Conservation (phyloP, 2,113 vertebrate genomes). For the Sus scrofa region DNA sequence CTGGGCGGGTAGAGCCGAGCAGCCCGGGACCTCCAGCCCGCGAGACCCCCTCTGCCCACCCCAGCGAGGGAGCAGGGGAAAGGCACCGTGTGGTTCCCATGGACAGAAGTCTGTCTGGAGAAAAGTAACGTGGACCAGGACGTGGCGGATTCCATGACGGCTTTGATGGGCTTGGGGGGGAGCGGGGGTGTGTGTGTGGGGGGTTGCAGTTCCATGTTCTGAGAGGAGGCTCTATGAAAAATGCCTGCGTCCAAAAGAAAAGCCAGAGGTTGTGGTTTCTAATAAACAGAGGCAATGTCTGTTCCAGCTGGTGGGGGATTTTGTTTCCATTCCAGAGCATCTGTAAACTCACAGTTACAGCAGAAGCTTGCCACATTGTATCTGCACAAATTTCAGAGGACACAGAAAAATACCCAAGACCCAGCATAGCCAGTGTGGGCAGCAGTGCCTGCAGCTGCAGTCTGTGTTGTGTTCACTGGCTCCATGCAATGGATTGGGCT, state of each 20-base stretch:
- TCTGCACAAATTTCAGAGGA: too few relatives aligned
- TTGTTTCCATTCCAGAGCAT: accelerated
- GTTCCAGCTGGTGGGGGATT: accelerated
- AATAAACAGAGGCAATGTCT: accelerated
- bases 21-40: background rate
- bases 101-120: too few relatives aligned
- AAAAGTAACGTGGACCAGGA: too few relatives aligned
- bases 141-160: too few relatives aligned
- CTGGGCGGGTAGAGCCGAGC: accelerated
- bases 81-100: background rate
- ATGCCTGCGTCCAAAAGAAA: too few relatives aligned
- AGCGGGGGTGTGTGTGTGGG: too few relatives aligned
- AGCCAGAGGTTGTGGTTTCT: background rate
- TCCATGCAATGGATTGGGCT: too few relatives aligned
- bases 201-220: accelerated
- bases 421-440: accelerated
- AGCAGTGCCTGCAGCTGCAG: accelerated
- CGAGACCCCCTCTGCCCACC: background rate
- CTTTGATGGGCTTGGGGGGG: background rate
- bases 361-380: too few relatives aligned
- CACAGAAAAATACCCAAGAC: accelerated
- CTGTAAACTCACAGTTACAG: background rate
- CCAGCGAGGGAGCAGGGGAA: accelerated
- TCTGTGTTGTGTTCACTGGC: background rate
- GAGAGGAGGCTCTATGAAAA: background rate